phyloP scores from a whole-genome alignment of 2,888 invertebrate genomes.

The Atethmia centrago region DNA sequence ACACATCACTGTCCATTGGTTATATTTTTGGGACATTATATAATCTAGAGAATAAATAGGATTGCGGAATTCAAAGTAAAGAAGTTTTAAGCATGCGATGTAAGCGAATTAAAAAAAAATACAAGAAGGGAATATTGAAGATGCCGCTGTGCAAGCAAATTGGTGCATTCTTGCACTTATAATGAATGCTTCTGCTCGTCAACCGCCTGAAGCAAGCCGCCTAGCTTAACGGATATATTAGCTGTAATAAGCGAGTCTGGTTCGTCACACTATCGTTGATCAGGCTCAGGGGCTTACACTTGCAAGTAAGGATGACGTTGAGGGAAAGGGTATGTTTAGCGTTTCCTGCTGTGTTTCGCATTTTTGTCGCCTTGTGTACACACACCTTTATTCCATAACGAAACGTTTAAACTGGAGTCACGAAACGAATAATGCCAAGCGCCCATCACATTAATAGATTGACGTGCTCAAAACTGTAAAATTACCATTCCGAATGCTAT shows the following conservation, averaged over 20 bases:
- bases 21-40: background rate
- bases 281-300: background rate
- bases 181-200: slow-evolving; percentile 26
- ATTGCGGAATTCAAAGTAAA: background rate
- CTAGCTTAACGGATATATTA: slow-evolving; percentile 39
- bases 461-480: slow-evolving; percentile 90
- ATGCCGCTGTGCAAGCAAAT: slow-evolving; percentile 3
- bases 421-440: slow-evolving; percentile 81
- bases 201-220: slow-evolving; percentile 24
- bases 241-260: slow-evolving; percentile 25
- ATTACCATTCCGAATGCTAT: slow-evolving; percentile 85
- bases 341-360: background rate
- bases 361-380: slow-evolving; percentile 26
- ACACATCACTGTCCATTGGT: background rate
- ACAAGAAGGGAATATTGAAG: slow-evolving; percentile 18
- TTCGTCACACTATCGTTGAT: background rate
- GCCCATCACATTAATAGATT: slow-evolving; percentile 86
- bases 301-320: slow-evolving; percentile 8
- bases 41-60: background rate
- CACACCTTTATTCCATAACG: slow-evolving; percentile 52
- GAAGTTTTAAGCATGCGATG: background rate
- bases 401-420: slow-evolving; percentile 78
- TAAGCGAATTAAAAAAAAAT: background rate
- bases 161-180: slow-evolving; percentile 18
- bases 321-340: background rate